Percentiles rank a stretch among this genome's conserved stretches.
phyloP scores from a whole-genome alignment of 2,888 invertebrate genomes.

The Strigamia maritima region DNA sequence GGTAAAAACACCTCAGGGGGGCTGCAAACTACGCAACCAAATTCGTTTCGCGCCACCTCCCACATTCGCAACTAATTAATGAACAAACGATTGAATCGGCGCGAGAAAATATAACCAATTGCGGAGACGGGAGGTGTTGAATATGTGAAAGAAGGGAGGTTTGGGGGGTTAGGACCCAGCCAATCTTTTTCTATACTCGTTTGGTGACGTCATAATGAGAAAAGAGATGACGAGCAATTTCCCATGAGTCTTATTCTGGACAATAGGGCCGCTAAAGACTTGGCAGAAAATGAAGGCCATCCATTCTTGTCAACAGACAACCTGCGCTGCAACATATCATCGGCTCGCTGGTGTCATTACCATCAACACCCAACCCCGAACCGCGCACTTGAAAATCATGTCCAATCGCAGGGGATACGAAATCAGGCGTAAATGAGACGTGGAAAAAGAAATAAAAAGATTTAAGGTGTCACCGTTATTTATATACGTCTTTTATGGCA shows the following conservation, averaged over 20 bases:
- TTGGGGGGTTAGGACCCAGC: not conserved
- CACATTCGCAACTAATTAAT: not conserved
- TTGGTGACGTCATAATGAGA: conserved; percentile 28
- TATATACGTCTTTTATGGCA: conserved; percentile 20
- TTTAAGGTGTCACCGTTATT: conserved; percentile 9
- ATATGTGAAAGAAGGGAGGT: not conserved
- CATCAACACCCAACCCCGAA: not conserved
- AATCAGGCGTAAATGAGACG: not conserved
- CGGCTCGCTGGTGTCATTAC: not conserved
- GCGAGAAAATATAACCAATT: not conserved
- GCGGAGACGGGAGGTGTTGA: not conserved
- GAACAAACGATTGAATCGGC: not conserved
- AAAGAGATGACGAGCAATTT: conserved; percentile 32
- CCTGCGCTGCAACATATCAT: conserved; percentile 14
- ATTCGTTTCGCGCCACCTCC: conserved; percentile 33
- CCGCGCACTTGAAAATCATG: conserved; percentile 7
- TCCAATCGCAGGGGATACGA: not conserved
- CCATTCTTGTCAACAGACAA: conserved; percentile 30
- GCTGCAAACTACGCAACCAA: conserved; percentile 27
- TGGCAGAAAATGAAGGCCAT: conserved; percentile 30
- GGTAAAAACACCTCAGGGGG: not conserved
- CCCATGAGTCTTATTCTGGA: conserved; percentile 31
- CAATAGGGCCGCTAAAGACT: conserved; percentile 30
- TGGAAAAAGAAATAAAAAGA: not conserved
- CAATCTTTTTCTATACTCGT: conserved; percentile 19